Evolutionary conservation across 2,113 vertebrate genomes (phyloP), one percentile per base, ranked within the genome.

Genomic region (Nibea coibor): DNA sequence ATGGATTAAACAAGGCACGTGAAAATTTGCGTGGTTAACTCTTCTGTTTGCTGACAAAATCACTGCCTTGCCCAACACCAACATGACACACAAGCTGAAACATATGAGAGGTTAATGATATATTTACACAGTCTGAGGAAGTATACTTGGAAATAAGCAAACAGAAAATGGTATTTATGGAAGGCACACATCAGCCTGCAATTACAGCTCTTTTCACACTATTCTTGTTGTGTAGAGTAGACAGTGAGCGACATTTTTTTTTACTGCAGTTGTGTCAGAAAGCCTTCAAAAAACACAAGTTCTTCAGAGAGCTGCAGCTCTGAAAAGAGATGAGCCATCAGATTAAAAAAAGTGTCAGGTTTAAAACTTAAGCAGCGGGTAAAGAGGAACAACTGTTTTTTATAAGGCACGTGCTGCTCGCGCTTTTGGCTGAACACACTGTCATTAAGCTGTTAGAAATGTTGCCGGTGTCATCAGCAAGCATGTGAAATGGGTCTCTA

Each of bases 361-460:
- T 72, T 2, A 4, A 26, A 16, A 57, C 64, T 77, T 78, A 3
- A 64, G 26, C 48, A 43, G 31, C 62, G 68, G 43, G 42, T 14
- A 80, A 80, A 59, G 24, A 65, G 8, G 85, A 78, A 79, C 19
- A 75, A 82, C 81, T 79, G 4, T 7, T 62, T 82, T 82, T 39
- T 4, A 39, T 62, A 10, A n/a, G 45, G 54, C 45, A 67, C 76
- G 62, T 50, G 39, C 43, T 54, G 64, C 39, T 66, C 6, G 39
- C 24, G 0, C 78, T 84, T 39, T 72, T 76, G 75, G 67, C 62
- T 26, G 39, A 69, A 59, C 28, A 65, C 12, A 3, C 66, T 81
- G 75, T 81, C 78, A 88, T 89, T 86, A 83, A 72, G 69, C 65
- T 86, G 69, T 75, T 70, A 75, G 47, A 77, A 78, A 85, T 80